Evolutionary conservation across 64 coral and sea anemone genomes (phyloP), one percentile per base, ranked within the genome.

Genomic region (Exaiptasia diaphana): DNA sequence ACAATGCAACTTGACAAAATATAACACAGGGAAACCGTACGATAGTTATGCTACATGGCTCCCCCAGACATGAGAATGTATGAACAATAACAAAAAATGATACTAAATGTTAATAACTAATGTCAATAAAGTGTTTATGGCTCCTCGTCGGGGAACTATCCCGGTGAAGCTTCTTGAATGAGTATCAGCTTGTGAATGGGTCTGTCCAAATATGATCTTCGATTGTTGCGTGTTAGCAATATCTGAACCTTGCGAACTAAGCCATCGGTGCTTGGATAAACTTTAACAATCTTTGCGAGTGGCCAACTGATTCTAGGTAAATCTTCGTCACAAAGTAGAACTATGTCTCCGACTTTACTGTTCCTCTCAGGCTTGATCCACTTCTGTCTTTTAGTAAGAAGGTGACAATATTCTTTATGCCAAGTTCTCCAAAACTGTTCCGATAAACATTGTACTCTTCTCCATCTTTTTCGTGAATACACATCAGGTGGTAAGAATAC

Each of bases 341-440:
- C 73, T 49, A 78, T 0, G 21, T 87, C 84, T 25, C 74, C 74
- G 31, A 36, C 28, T 67, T 68, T 4, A n/a, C 62, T 4, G 22
- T 89, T 89, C 53, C 67, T 28, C 20, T 30, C 27, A 2, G 20
- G 29, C 1, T 24, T 73, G n/a, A 9, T 38, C 86, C 86, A 88
- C 30, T 70, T 87, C 17, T 87, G 11, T 28, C 85, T 45, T 23
- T 56, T 45, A 15, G 50, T 34, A 0, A 45, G 27, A 31, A 32
- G 23, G 1, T 15, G 27, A 15, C 68, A 38, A 62, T 85, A 85
- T 25, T 73, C 53, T 27, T 10, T 63, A 18, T 40, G 38, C 74
- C 85, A 87, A 1, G 30, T 53, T 25, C 70, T 62, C 63, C 64
- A 87, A 28, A 87, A 87, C 1, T 64, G 9, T 23, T 87, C 68